Evolutionary conservation across 2,888 invertebrate species (phyloP).

Genomic region (Cantharis lateralis): DNA sequence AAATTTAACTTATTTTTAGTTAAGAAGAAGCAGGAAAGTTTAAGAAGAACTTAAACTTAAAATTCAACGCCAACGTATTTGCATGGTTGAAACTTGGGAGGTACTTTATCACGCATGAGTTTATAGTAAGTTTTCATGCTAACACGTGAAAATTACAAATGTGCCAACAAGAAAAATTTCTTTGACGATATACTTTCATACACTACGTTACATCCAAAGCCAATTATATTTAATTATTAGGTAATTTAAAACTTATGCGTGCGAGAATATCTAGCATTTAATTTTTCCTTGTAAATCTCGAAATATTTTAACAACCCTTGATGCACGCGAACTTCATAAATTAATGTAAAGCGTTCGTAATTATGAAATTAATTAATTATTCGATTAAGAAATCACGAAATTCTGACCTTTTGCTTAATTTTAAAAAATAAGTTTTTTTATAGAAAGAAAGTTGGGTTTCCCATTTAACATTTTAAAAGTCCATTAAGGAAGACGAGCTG

Average conservation of each 20-base stretch:
- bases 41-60: neutral
- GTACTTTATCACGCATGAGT: neutral
- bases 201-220: neutral
- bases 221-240: neutral
- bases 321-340: neutral
- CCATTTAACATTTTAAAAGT: neutral
- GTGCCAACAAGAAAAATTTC: neutral
- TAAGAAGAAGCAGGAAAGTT: neutral
- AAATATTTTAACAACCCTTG: neutral
- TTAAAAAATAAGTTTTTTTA: neutral
- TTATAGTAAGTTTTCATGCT: neutral
- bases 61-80: neutral
- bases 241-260: neutral
- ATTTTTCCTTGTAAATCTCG: neutral
- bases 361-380: neutral
- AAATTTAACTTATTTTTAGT: neutral
- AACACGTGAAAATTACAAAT: slow-evolving; percentile 2
- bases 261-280: neutral
- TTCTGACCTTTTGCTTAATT: neutral
- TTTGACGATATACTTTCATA: neutral
- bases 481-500: neutral
- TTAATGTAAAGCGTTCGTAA: neutral
- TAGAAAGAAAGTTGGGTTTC: neutral
- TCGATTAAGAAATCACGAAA: neutral
- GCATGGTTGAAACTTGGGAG: neutral